Percentiles rank a stretch among this genome's conserved stretches.
These are phyloP conservation scores for Zaprionus inermis DNA, from an alignment of 1,140 invertebrate genomes.

Conservation along the genomic window DNA sequence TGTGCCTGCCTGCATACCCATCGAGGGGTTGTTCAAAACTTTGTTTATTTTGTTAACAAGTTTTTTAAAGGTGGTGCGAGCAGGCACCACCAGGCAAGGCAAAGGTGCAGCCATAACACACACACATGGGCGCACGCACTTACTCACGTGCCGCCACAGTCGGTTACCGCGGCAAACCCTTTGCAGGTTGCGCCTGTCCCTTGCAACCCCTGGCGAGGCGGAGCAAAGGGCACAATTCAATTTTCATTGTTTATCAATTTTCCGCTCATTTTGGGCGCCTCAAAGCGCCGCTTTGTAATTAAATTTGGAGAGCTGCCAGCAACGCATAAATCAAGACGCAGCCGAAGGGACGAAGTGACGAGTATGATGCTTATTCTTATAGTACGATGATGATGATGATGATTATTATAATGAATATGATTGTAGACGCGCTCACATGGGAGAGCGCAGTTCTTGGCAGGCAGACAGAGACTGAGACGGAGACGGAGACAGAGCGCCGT, in stretches of 20 bases:
- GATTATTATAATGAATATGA: conserved; percentile 8
- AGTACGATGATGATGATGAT: conserved; percentile 18
- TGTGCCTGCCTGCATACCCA: background rate
- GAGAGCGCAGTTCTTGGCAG: conserved; percentile 8
- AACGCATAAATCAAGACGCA: conserved; percentile 69
- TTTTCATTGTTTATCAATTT: conserved; percentile 84
- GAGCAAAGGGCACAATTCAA: conserved; percentile 57
- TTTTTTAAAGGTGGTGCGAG: conserved; percentile 52
- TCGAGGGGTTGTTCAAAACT: conserved; percentile 58
- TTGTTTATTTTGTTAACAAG: conserved; percentile 81
- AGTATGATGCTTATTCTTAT: background rate
- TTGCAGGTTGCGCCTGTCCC: conserved; percentile 28
- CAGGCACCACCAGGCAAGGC: conserved; percentile 1
- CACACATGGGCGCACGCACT: background rate
- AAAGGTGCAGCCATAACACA: background rate
- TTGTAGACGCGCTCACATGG: background rate
- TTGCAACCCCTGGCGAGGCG: conserved; percentile 48
- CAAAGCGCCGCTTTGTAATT: conserved; percentile 76
- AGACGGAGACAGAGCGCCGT: conserved; percentile 14
- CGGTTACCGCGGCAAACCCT: no score
- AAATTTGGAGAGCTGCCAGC: conserved; percentile 79
- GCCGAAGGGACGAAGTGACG: conserved; percentile 34
- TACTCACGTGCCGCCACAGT: conserved; percentile 9
- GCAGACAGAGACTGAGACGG: background rate
- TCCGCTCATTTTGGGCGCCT: conserved; percentile 77